Evolutionary conservation across 1,140 invertebrate genomes (phyloP), one percentile per base, ranked within the genome.

Genomic region (Bombus vancouverensis): DNA sequence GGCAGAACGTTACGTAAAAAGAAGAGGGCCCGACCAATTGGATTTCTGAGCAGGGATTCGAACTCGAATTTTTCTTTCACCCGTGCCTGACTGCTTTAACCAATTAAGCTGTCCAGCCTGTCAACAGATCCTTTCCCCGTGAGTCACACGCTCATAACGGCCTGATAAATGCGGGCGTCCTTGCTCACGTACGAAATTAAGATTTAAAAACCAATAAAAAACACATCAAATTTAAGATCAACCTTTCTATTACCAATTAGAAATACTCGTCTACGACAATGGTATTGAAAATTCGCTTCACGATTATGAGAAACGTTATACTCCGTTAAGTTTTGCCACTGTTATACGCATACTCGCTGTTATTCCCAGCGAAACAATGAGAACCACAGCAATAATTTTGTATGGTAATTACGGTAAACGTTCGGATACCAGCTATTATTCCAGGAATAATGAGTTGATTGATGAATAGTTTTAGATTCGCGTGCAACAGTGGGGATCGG

Each of bases 31-130:
- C 47, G n/a, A 42, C 75, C 75, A 59, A 78, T 78, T 78, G 75
- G 75, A 65, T n/a, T 32, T 65, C 75, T 18, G 28, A 78, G 75
- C 75, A 62, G 57, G 57, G 75, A 78, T 66, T 42, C 57, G 57
- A 77, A 77, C 53, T 62, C 75, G 75, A 65, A 78, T 78, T 78
- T 78, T 66, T 78, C 75, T 78, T 66, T 78, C 75, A 44, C 75
- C 75, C 75, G 75, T 78, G 75, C 59, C 75, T n/a, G 75, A 65
- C 75, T 78, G 75, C 75, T 65, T 66, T n/a, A 42, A 62, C 75
- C 75, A 78, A 78, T 78, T 78, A 78, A 78, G 75, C 59, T 78
- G 75, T 78, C 75, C 75, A 42, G 75, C 75, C 75, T 78, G 75
- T 78, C 75, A 66, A 78, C 75, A 28, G 32, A 32, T 65, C 75